Percentiles rank a stretch among this genome's conserved stretches.
phyloP scores from a whole-genome alignment of 2,888 invertebrate genomes.

The Onchidella celtica region DNA sequence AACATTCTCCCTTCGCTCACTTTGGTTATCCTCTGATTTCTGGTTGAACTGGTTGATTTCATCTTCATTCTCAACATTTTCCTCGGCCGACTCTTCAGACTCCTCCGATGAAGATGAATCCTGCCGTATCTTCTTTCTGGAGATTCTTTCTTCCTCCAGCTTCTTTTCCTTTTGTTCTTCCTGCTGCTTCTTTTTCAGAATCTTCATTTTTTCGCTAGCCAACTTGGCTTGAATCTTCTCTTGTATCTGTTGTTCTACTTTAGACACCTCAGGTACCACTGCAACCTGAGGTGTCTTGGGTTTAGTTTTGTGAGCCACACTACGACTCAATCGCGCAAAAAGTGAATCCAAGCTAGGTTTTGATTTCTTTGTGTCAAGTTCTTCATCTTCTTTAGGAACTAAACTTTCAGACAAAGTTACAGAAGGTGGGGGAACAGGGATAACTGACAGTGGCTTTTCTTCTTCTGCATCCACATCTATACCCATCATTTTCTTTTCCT shows the following conservation, averaged over 20 bases:
- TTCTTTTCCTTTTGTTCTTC: conserved; percentile 30
- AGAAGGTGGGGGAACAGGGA: background rate
- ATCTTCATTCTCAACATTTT: background rate
- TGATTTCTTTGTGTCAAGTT: background rate
- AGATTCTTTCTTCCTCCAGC: background rate
- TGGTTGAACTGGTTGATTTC: no score
- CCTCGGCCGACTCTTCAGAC: background rate
- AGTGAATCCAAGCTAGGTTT: conserved; percentile 29
- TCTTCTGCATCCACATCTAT: conserved; percentile 41
- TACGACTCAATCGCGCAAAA: conserved; percentile 23
- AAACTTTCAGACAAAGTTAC: background rate
- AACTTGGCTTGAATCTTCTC: conserved; percentile 31
- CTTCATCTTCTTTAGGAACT: background rate
- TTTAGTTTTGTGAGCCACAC: background rate
- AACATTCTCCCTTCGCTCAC: no score
- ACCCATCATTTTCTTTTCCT: conserved; percentile 45
- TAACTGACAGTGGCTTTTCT: conserved; percentile 18
- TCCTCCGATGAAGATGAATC: conserved; percentile 11
- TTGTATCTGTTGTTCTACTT: conserved; percentile 35
- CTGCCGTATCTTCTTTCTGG: background rate
- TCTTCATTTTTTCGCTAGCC: conserved; percentile 22
- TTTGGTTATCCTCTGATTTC: no score
- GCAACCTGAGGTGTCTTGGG: background rate
- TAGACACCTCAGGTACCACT: conserved; percentile 5
- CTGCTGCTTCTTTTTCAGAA: conserved; percentile 17